phyloP scores from a whole-genome alignment of 2,113 vertebrate species.

The Patagioenas fasciata region DNA sequence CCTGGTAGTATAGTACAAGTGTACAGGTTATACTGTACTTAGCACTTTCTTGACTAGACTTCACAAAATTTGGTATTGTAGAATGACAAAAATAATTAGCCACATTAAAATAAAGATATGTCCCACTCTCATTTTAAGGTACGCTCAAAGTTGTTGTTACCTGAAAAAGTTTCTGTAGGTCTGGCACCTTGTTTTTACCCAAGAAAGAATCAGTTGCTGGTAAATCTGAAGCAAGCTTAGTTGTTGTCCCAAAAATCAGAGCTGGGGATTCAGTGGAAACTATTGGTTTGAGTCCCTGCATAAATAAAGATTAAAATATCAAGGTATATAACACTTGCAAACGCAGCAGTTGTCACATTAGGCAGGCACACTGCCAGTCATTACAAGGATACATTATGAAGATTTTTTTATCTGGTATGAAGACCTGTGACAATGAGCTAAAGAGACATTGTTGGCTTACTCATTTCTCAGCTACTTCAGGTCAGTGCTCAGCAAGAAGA shows the following conservation, averaged over 20 bases:
- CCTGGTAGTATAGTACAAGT: not conserved
- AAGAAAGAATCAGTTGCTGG: constrained; percentile 70
- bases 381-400: not conserved
- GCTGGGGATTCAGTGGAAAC: constrained; percentile 78
- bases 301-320: constrained; percentile 56
- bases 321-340: constrained; percentile 26
- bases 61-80: not conserved
- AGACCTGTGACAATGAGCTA: not conserved
- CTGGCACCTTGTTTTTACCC: constrained; percentile 84
- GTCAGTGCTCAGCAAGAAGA: not conserved
- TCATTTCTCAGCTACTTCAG: not conserved
- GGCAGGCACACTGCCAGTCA: not conserved
- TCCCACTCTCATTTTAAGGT: not conserved
- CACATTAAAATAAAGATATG: not conserved
- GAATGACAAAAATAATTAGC: not conserved
- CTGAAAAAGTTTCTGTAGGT: constrained; percentile 91
- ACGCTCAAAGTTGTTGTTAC: constrained; percentile 65
- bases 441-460: not conserved
- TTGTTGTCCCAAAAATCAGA: constrained; percentile 83
- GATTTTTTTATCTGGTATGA: not conserved
- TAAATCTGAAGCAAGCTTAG: constrained; percentile 77
- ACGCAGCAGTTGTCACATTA: not conserved
- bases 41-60: not conserved
- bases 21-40: not conserved
- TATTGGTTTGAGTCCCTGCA: constrained; percentile 84